Conservation (phyloP, 2,888 invertebrate genomes). For the Melikaiella ostensackeni region DNA sequence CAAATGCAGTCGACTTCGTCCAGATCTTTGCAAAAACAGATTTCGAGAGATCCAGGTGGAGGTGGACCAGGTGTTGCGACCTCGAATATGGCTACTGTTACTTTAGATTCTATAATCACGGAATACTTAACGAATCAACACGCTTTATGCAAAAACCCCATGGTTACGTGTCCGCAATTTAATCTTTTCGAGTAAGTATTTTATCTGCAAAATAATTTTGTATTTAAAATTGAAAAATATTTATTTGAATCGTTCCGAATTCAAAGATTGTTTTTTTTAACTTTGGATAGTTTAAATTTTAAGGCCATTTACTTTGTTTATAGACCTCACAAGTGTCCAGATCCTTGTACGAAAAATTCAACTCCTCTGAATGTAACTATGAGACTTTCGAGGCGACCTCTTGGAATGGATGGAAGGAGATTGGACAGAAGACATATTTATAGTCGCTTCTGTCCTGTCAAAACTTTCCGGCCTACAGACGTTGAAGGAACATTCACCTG, state of each 20-base stretch:
- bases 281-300: not conserved
- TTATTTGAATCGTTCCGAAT: not conserved
- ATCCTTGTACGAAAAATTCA: constrained; percentile 84
- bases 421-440: constrained; percentile 91
- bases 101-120: constrained; percentile 94
- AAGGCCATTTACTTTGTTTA: constrained; percentile 56
- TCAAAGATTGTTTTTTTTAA: too few species aligned
- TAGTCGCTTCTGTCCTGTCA: constrained; percentile 87
- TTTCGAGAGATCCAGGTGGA: constrained; percentile 73
- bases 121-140: constrained; percentile 99
- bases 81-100: constrained; percentile 78
- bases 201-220: not conserved
- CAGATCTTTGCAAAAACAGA: constrained; percentile 80
- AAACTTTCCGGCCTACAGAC: constrained; percentile 84
- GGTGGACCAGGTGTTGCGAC: constrained; percentile 69
- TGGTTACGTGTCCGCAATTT: constrained; percentile 98
- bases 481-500: constrained; percentile 88
- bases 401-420: constrained; percentile 81
- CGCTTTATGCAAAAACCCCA: constrained; percentile 97
- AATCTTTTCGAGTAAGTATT: constrained; percentile 89
- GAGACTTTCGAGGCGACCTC: constrained; percentile 67
- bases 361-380: constrained; percentile 86
- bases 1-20: constrained; percentile 74
- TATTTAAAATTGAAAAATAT: constrained; percentile 20
- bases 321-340: constrained; percentile 97